phyloP scores from a whole-genome alignment of 1,140 invertebrate species.

The Dendrolimus punctatus region DNA sequence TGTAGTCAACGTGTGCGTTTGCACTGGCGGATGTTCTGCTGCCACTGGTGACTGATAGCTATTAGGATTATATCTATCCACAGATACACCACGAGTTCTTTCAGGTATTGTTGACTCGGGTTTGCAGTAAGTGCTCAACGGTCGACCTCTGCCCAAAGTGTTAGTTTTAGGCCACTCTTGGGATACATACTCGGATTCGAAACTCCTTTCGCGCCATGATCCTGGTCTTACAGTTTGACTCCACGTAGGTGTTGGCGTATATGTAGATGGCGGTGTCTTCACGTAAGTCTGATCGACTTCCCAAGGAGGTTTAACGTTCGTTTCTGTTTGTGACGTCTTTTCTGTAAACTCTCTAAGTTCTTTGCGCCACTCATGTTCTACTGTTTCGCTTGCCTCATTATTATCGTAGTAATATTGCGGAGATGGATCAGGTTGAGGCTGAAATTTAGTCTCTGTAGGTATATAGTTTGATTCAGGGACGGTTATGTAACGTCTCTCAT shows the following conservation, averaged over 20 bases:
- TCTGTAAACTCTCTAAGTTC: constrained; percentile 66
- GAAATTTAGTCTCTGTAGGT: constrained; percentile 48
- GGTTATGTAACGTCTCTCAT: constrained; percentile 61
- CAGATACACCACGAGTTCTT: constrained; percentile 53
- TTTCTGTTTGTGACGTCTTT: constrained; percentile 43
- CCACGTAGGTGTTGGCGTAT: constrained; percentile 52
- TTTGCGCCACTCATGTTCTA: constrained; percentile 64
- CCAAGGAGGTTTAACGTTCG: constrained; percentile 50
- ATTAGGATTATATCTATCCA: constrained; percentile 60
- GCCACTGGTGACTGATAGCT: constrained; percentile 49
- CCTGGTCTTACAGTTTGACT: constrained; percentile 63
- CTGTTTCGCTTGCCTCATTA: constrained; percentile 41
- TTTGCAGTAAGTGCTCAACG: constrained; percentile 45
- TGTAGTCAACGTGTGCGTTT: constrained; percentile 43
- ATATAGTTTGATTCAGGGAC: constrained; percentile 60
- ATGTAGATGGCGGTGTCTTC: constrained; percentile 28
- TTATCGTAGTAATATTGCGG: constrained; percentile 64
- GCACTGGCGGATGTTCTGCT: constrained; percentile 54
- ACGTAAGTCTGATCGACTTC: constrained; percentile 47
- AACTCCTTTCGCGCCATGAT: constrained; percentile 61
- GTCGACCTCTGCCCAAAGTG: constrained; percentile 50
- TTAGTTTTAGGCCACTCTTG: constrained; percentile 61
- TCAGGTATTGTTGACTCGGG: constrained; percentile 36
- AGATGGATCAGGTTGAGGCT: constrained; percentile 55
- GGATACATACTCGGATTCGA: constrained; percentile 54